phyloP scores from a whole-genome alignment of 2,113 vertebrate genomes.

The Hystrix brachyura region DNA sequence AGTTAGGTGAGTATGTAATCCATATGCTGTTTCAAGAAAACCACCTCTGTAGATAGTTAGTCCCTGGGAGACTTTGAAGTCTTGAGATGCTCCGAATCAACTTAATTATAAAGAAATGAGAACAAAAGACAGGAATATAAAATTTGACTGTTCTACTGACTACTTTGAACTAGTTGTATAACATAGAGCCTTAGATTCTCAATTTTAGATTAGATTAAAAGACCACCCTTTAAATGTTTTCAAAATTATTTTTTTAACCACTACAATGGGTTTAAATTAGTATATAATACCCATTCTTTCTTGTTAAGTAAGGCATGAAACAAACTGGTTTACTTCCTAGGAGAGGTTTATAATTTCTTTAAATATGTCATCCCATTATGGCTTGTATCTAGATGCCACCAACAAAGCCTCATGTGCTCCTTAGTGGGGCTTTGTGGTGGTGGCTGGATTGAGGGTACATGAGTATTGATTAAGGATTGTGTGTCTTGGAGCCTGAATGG shows the following conservation, averaged over 20 bases:
- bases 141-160: slow-evolving; percentile 18
- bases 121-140: slow-evolving; percentile 48
- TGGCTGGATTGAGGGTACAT: background rate
- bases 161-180: slow-evolving; percentile 55
- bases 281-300: background rate
- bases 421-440: background rate
- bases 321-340: slow-evolving; percentile 40
- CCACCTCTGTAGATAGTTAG: background rate
- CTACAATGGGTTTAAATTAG: background rate
- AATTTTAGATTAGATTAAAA: slow-evolving; percentile 58
- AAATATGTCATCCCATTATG: background rate
- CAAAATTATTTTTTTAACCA: slow-evolving; percentile 38
- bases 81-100: slow-evolving; percentile 49
- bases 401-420: background rate
- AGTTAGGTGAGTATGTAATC: slow-evolving; percentile 54
- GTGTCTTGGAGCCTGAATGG: background rate
- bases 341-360: slow-evolving; percentile 37
- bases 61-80: slow-evolving; percentile 3
- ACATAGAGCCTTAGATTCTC: background rate
- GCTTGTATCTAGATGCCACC: background rate
- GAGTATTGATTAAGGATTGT: background rate
- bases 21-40: slow-evolving; percentile 59
- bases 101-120: slow-evolving; percentile 39
- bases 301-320: slow-evolving; percentile 43
- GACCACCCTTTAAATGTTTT: slow-evolving; percentile 22